Evolutionary conservation across 2,888 invertebrate genomes (phyloP).

Genomic region (Trisateles emortualis): DNA sequence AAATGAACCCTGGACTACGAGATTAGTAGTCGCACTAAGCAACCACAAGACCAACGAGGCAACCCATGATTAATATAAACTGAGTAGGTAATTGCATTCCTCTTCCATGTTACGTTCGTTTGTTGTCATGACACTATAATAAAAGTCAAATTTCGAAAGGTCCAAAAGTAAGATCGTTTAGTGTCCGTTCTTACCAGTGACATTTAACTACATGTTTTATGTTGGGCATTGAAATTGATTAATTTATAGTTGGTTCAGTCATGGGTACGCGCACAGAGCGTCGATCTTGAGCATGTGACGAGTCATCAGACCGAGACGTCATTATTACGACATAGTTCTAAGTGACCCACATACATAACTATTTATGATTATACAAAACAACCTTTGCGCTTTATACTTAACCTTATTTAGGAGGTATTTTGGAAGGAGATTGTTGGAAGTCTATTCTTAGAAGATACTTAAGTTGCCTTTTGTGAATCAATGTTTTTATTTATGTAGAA

Average conservation of each 20-base stretch:
- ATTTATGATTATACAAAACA: conserved; percentile 26
- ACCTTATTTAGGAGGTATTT: neutral
- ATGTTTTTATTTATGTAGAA: neutral
- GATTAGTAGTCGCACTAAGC: too few species aligned
- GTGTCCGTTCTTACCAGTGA: conserved; percentile 29
- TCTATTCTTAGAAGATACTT: neutral
- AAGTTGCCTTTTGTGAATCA: neutral
- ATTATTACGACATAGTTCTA: conserved; percentile 43
- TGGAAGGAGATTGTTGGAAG: neutral
- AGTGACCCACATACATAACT: conserved; percentile 40
- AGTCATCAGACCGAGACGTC: conserved; percentile 44
- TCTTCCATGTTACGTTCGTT: neutral
- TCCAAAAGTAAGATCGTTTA: conserved; percentile 27
- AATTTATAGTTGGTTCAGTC: conserved; percentile 52
- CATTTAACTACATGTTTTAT: conserved; percentile 49
- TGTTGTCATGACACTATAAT: neutral
- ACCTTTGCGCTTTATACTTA: conserved; percentile 20
- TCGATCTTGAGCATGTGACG: conserved; percentile 41
- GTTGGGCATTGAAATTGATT: conserved; percentile 47
- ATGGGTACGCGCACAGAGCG: conserved; percentile 39
- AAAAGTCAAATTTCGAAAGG: conserved; percentile 1
- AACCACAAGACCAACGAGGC: too few species aligned
- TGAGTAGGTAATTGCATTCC: neutral
- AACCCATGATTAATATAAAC: too few species aligned
- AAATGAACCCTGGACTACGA: too few species aligned